A percentile compares a stretch with the other conserved stretches of the same genome.
phyloP scores from a whole-genome alignment of 2,888 invertebrate species.

The Syrista parreyssii region DNA sequence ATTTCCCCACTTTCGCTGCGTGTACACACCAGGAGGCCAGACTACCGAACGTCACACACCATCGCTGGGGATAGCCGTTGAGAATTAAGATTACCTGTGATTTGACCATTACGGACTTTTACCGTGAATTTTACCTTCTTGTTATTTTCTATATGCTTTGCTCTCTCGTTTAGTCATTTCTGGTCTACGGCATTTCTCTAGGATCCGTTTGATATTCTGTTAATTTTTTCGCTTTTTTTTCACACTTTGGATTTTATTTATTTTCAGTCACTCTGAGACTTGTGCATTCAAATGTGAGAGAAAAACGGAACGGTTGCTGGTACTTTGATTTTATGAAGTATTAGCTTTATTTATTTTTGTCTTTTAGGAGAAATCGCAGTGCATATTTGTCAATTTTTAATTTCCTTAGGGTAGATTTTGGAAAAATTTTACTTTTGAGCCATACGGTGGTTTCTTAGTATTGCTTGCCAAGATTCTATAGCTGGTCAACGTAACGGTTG shows the following conservation, averaged over 20 bases:
- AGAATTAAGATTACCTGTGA: slow-evolving; percentile 41
- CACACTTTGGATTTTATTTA: background rate
- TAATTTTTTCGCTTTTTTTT: background rate
- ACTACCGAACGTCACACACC: background rate
- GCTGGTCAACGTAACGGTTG: background rate
- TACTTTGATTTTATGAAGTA: background rate
- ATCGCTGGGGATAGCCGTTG: slow-evolving; percentile 9
- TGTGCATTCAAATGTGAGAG: background rate
- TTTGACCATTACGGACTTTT: slow-evolving; percentile 31
- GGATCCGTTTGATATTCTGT: background rate
- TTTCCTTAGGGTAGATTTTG: background rate
- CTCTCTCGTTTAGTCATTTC: background rate
- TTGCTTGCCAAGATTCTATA: background rate
- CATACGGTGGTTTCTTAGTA: background rate
- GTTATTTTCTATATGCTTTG: background rate
- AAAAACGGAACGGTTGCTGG: background rate
- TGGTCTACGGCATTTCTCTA: background rate
- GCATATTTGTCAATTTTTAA: background rate
- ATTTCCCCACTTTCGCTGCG: slow-evolving; percentile 59
- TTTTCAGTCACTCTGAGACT: background rate
- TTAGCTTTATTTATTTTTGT: background rate
- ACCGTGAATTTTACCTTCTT: slow-evolving; percentile 13
- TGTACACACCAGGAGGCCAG: slow-evolving; percentile 13
- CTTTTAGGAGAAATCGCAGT: background rate
- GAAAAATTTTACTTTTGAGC: background rate